These are phyloP conservation scores for Ophion ellenae DNA, from an alignment of 2,888 invertebrate genomes.

Conservation along the genomic window DNA sequence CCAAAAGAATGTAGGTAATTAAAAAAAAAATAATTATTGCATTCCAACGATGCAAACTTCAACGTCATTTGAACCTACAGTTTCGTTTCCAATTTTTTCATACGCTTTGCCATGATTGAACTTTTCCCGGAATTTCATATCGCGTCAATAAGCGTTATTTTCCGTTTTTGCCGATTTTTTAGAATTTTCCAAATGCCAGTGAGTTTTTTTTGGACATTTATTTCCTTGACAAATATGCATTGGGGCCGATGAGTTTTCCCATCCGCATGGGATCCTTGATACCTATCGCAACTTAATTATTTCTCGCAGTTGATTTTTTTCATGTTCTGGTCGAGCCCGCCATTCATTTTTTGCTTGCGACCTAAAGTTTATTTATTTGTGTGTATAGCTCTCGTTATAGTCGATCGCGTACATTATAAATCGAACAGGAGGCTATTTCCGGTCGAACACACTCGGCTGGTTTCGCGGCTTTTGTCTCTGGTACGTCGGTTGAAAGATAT, in stretches of 20 bases:
- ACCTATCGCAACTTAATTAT: background rate
- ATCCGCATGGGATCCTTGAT: background rate
- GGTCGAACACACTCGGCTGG: constrained; percentile 35
- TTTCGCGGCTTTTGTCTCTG: constrained; percentile 36
- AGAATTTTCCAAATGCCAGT: background rate
- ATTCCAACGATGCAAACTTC: background rate
- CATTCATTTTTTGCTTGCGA: background rate
- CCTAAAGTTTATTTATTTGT: background rate
- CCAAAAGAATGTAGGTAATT: too few species aligned
- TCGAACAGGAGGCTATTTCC: constrained; percentile 50
- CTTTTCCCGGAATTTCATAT: background rate
- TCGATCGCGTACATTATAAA: constrained; percentile 28
- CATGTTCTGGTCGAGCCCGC: background rate
- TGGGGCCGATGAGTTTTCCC: background rate
- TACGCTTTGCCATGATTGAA: background rate
- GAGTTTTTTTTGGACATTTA: background rate
- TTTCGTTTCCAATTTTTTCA: background rate
- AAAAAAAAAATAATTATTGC: too few species aligned
- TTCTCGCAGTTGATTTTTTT: background rate
- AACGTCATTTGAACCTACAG: background rate
- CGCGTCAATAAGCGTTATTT: background rate
- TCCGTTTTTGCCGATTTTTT: background rate
- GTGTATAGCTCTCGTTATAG: background rate
- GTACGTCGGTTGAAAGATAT: constrained; percentile 23
- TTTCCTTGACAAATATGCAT: background rate